Percentiles rank a stretch among this genome's conserved stretches.
phyloP scores from a whole-genome alignment of 92 coral and sea anemone genomes.

The Blastomussa wellsi region DNA sequence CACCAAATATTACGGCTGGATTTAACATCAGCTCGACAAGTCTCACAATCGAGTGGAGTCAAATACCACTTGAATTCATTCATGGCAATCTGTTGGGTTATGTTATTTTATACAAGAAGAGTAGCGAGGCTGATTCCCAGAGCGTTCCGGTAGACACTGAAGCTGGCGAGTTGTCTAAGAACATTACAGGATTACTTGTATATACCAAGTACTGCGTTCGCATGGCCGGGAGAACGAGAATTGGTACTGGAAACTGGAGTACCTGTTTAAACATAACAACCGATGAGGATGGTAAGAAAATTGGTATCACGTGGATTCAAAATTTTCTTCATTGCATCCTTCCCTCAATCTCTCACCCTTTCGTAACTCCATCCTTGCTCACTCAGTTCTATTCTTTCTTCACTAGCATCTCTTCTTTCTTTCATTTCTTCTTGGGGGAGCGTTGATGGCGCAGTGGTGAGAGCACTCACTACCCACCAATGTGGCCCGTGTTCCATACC shows the following conservation, averaged over 20 bases:
- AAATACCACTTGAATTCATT: not conserved
- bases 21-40: slow-evolving; percentile 19
- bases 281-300: slow-evolving; percentile 22
- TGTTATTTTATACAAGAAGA: not conserved
- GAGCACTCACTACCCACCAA: no score
- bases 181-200: not conserved
- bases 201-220: slow-evolving; percentile 35
- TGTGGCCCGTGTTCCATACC: no score
- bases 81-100: slow-evolving; percentile 32
- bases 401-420: no score
- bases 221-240: slow-evolving; percentile 34
- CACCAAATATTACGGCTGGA: slow-evolving; percentile 19
- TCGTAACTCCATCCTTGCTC: not conserved
- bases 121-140: not conserved
- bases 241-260: slow-evolving; percentile 46
- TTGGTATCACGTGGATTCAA: not conserved
- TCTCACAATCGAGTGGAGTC: slow-evolving; percentile 7
- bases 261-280: slow-evolving; percentile 23
- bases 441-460: no score
- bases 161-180: not conserved
- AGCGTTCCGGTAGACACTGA: not conserved
- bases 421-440: not conserved
- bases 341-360: not conserved
- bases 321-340: not conserved
- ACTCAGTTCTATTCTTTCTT: not conserved